Conservation (phyloP, 2,113 vertebrate species). For the Micronisus gabar region DNA sequence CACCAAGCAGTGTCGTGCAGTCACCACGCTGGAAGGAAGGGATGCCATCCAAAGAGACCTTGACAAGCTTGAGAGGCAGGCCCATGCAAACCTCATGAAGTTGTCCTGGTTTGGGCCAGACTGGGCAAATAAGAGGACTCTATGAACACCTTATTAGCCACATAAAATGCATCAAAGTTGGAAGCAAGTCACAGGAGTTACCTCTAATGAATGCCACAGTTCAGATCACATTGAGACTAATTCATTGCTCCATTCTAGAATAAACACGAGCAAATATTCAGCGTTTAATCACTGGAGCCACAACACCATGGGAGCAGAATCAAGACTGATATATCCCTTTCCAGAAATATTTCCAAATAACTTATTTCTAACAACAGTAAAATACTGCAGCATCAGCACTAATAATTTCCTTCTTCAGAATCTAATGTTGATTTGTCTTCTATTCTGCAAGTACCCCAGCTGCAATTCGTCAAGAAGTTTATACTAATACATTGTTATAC, state of each 20-base stretch:
- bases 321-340: background rate
- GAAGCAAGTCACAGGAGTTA: background rate
- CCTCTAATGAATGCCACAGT: background rate
- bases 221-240: background rate
- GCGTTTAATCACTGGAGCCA: background rate
- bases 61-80: too few relatives aligned
- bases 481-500: background rate
- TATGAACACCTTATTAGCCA: background rate
- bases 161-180: background rate
- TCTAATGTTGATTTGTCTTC: background rate
- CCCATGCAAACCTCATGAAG: too few relatives aligned
- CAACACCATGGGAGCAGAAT: background rate
- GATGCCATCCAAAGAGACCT: too few relatives aligned
- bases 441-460: background rate
- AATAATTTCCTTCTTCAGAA: background rate
- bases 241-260: background rate
- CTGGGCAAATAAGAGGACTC: background rate
- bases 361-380: background rate
- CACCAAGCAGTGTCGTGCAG: too few relatives aligned
- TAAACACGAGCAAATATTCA: background rate
- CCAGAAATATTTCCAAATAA: background rate
- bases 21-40: too few relatives aligned
- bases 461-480: background rate
- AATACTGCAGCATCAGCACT: background rate
- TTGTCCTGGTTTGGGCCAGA: background rate